Conservation (phyloP, 2,888 invertebrate species). For the Epinotia nisella region DNA sequence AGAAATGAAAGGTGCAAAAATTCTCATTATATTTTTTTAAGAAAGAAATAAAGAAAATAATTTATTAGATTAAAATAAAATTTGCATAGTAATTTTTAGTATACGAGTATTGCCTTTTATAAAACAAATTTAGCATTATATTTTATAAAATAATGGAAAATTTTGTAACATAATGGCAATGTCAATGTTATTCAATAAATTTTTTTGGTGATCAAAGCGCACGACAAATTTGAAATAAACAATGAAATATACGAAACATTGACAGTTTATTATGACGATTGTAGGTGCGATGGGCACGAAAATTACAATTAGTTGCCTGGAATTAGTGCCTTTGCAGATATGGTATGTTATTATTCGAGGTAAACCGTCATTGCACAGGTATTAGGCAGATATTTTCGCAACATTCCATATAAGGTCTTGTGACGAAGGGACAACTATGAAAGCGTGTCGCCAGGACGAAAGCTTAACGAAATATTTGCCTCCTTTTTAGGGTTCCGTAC, state of each 20-base stretch:
- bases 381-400: constrained; percentile 34
- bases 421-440: constrained; percentile 7
- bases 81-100: too few relatives aligned
- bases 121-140: too few relatives aligned
- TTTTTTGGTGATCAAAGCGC: background rate
- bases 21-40: background rate
- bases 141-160: background rate
- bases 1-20: background rate
- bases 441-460: background rate
- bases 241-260: background rate
- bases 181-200: too few relatives aligned
- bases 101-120: background rate
- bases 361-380: constrained; percentile 21
- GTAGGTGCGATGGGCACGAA: background rate
- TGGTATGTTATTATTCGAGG: constrained; percentile 36
- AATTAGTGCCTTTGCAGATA: constrained; percentile 34
- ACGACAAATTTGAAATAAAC: background rate
- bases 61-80: too few relatives aligned
- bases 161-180: background rate
- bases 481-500: too few relatives aligned
- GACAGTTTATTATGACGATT: background rate
- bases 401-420: constrained; percentile 30
- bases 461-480: background rate
- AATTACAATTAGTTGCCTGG: constrained; percentile 1
- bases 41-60: too few relatives aligned